These are phyloP conservation scores for Cercopithecus diana DNA, from an alignment of 2,797 vertebrate species.

Conservation along the genomic window DNA sequence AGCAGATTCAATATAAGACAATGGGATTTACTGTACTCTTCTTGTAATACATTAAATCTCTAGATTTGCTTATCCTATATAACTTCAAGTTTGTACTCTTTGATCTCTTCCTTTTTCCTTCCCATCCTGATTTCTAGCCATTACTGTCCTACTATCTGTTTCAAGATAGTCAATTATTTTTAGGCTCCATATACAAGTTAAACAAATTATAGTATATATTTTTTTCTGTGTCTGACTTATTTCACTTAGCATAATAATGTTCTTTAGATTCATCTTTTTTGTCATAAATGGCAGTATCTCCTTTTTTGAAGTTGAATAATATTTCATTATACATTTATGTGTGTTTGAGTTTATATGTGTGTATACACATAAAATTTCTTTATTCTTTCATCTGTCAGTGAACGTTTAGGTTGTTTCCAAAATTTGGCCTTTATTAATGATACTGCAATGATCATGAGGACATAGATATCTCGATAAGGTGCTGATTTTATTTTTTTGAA, in stretches of 20 bases:
- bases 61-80: neutral
- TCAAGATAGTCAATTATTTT: neutral
- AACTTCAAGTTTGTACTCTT: neutral
- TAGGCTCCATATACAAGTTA: neutral
- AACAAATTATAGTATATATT: neutral
- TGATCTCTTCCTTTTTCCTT: neutral
- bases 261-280: neutral
- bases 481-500: neutral
- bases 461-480: neutral
- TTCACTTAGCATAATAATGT: neutral
- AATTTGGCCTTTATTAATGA: neutral
- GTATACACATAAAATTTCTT: neutral
- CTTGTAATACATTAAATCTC: neutral
- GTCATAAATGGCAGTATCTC: neutral
- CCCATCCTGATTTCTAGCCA: neutral
- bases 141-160: neutral
- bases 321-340: too few species aligned
- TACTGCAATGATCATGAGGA: neutral
- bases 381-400: neutral
- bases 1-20: neutral
- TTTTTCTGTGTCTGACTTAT: neutral
- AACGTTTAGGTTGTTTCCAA: neutral
- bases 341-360: too few species aligned
- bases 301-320: neutral
- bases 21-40: neutral